Evolutionary conservation across 92 coral and sea anemone species (phyloP).

Genomic region (Scolanthus callimorphus): DNA sequence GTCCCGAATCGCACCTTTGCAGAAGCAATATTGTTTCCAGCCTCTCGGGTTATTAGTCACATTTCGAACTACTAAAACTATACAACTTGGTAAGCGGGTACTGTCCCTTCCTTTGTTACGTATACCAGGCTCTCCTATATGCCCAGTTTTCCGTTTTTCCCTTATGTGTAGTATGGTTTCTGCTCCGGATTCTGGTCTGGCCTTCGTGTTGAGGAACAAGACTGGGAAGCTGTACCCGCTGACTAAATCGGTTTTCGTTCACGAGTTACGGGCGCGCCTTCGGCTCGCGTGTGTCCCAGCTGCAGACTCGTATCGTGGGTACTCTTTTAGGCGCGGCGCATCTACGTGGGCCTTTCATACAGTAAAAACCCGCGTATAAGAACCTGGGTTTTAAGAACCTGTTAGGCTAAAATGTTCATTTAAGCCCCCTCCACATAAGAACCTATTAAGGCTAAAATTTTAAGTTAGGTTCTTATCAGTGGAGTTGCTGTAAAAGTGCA

Average conservation of each 20-base stretch:
- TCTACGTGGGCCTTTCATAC: not conserved
- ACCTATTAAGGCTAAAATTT: too few relatives aligned
- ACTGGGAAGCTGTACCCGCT: not conserved
- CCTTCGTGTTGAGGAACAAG: not conserved
- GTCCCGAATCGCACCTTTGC: not conserved
- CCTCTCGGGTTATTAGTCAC: not conserved
- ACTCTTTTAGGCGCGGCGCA: not conserved
- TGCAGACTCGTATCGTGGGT: not conserved
- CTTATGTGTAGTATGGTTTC: not conserved
- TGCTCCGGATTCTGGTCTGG: not conserved
- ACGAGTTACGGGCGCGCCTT: not conserved
- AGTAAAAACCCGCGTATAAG: too few relatives aligned
- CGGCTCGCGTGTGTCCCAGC: not conserved
- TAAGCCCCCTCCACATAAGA: too few relatives aligned
- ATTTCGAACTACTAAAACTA: not conserved
- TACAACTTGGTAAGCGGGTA: not conserved
- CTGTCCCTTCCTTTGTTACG: not conserved
- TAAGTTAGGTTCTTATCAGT: too few relatives aligned
- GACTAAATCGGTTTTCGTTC: not conserved
- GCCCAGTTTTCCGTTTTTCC: not conserved
- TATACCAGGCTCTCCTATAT: not conserved
- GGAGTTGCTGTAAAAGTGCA: too few relatives aligned
- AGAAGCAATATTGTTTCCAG: conserved; percentile 1
- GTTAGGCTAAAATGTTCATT: too few relatives aligned
- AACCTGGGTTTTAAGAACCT: too few relatives aligned